Conservation (phyloP, 2,113 vertebrate species). For the Sula dactylatra region DNA sequence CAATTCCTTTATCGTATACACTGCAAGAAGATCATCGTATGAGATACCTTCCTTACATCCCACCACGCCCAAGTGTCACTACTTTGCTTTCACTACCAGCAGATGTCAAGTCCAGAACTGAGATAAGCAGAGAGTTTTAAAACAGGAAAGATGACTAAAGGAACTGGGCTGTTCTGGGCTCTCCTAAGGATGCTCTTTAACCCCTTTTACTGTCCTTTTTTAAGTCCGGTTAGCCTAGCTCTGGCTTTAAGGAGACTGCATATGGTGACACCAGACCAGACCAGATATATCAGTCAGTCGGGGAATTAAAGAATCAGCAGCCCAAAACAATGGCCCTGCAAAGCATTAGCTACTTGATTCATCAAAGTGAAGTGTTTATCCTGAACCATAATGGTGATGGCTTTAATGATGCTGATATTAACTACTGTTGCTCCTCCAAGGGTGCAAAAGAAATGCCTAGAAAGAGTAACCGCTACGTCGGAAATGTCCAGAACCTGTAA, state of each 20-base stretch:
- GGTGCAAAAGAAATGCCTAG: neutral
- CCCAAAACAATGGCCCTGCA: neutral
- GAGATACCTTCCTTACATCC: neutral
- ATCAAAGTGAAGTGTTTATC: neutral
- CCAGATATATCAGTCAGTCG: neutral
- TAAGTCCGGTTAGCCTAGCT: neutral
- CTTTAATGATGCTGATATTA: neutral
- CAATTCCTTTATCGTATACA: neutral
- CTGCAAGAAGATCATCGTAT: neutral
- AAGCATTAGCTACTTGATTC: neutral
- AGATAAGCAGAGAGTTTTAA: neutral
- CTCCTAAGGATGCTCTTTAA: neutral
- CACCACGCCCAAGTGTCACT: neutral
- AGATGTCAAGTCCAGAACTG: neutral
- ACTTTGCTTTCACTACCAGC: neutral
- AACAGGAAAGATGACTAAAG: neutral
- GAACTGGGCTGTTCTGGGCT: neutral
- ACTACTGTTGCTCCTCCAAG: neutral
- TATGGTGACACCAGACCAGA: neutral
- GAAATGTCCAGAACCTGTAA: neutral
- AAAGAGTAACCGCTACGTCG: neutral
- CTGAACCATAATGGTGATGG: neutral
- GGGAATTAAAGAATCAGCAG: neutral
- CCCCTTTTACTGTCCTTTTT: neutral
- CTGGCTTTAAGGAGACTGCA: neutral